Base-by-base conservation (phyloP, 1,140 invertebrate species). In the Trypoxylus dichotomus region DNA sequence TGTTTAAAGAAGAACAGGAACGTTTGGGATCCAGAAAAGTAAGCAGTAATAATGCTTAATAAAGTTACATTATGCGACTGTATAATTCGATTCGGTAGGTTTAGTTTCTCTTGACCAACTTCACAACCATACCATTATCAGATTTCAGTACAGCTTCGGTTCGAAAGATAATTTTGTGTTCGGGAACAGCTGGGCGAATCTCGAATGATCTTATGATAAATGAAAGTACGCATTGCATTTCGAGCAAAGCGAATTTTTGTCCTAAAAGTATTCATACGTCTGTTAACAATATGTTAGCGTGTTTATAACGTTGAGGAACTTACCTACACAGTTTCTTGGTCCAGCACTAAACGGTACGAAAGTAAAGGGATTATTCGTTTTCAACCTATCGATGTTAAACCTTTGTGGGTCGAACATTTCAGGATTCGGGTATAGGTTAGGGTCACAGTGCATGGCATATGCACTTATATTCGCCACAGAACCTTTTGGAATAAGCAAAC, bases 371-470 rank as follows among this genome's bases (percentile, higher is more conserved):
- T 68, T 54, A 19, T 54, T 54, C n/a, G 47, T 54, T n/a, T n/a
- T 5, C 15, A 54, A 54, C 15, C 6, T n/a, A 19, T 54, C n/a
- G 19, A 5, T 3, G 19, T 54, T 54, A n/a, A 54, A 54, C 47
- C 47, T 54, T 54, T 93, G 91, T 0, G 93, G 93, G 85, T 92
- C 86, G 81, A 93, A 94, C 74, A 86, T 85, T 68, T 93, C 90
- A 0, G 93, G 93, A 74, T 94, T 86, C 1, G 89, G 88, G 83
- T 89, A 94, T 75, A 87, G 85, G 2, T 88, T 83, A 7, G 87
- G 84, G 83, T 92, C 87, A 63, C 90, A 87, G 82, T 94, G 92
- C 19, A 93, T 84, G 79, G 87, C 87, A 75, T 73, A 43, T 1
- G 82, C 94, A 93, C 0, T 76, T 41, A 74, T 21, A 13, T 63